Evolutionary conservation across 2,113 vertebrate genomes (phyloP), one percentile per base, ranked within the genome.

Genomic region (Deroptyus accipitrinus): DNA sequence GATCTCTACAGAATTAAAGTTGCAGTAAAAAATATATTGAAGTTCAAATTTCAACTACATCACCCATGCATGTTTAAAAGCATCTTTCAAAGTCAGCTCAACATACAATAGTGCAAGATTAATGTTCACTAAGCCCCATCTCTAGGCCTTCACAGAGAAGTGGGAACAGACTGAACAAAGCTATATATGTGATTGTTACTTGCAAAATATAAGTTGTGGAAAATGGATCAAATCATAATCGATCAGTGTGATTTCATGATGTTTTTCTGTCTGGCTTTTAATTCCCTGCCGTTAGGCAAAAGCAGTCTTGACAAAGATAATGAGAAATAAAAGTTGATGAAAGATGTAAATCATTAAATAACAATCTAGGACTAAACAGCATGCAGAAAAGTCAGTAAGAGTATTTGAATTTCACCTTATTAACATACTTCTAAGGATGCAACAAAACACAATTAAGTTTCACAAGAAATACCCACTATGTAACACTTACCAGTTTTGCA

Each of bases 11-110:
- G 97, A 98, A 98, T 97, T 98, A 98, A 95, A 97, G 95, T 97
- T 97, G 94, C 96, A 97, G 93, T 98, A 98, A 98, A 98, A 98
- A 97, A 97, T 97, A 98, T 97, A 98, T 97, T 96, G 95, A 97
- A 97, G 93, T 78, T 92, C 94, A 97, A 95, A 90, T 97, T 98
- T 97, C 96, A 97, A 97, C 97, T 96, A 95, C 96, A 97, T 97
- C 94, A 98, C 92, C 96, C 95, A 97, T 95, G 95, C 96, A 96
- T 97, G 97, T 95, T 98, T 95, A 97, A 98, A 97, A 97, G 79
- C 96, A 97, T 97, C 95, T 93, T 97, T 98, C 97, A 97, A 98
- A 97, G 96, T 97, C 96, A 97, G 80, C 95, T 95, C 92, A 94
- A 94, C 86, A 96, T 89, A 94, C 79, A 97, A 72, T 64, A 86